Evolutionary conservation across 2,888 invertebrate genomes (phyloP).

Genomic region (Pollenia angustigena): DNA sequence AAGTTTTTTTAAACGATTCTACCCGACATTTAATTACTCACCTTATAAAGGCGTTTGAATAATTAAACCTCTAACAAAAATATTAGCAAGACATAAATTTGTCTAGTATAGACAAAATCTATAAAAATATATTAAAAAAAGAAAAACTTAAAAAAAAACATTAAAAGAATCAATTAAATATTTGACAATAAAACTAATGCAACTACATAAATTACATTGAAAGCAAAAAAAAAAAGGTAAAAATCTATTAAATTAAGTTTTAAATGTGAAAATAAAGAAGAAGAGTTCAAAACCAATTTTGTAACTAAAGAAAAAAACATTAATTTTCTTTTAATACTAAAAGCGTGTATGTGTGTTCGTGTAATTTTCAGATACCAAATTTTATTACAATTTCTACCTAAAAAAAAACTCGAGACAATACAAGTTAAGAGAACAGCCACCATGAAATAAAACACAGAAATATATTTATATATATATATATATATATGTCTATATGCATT

Average conservation of each 20-base stretch:
- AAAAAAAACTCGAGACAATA: conserved; percentile 55
- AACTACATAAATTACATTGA: neutral
- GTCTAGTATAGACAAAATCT: neutral
- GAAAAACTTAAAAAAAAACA: neutral
- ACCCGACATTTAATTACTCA: too few species aligned
- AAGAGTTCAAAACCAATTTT: conserved; percentile 6
- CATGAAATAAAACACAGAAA: conserved; percentile 52
- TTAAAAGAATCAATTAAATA: conserved; percentile 4
- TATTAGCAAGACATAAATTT: neutral
- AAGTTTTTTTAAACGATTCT: too few species aligned
- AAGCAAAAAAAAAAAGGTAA: conserved; percentile 5
- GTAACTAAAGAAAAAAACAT: conserved; percentile 37
- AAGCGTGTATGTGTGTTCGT: conserved; percentile 5
- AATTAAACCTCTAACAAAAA: neutral
- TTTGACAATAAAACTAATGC: neutral
- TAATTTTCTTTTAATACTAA: conserved; percentile 40
- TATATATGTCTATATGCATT: neutral
- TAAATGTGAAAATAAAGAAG: conserved; percentile 5
- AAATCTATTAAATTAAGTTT: neutral
- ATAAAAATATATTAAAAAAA: neutral
- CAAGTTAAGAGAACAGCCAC: conserved; percentile 37
- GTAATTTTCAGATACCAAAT: conserved; percentile 56
- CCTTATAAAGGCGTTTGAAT: neutral
- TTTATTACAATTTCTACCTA: conserved; percentile 54
- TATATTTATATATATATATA: neutral